Conservation (phyloP, 2,113 vertebrate genomes). For the Percina caprodes region DNA sequence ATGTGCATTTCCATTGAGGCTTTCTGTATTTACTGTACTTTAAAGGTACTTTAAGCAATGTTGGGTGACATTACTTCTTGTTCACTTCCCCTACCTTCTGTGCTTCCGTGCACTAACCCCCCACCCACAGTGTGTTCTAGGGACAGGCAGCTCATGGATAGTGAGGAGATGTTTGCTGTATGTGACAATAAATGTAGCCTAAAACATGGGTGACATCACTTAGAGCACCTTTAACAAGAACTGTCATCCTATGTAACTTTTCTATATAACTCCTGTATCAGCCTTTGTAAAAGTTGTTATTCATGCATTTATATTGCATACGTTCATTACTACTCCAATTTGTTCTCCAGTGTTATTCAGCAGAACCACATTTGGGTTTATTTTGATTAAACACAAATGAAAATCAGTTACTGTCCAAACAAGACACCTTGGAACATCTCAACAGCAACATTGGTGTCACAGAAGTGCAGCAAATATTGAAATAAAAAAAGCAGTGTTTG, state of each 20-base stretch:
- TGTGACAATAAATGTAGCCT: too few species aligned
- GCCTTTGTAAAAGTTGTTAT: neutral
- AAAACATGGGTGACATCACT: too few species aligned
- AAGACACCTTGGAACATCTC: rapidly evolving
- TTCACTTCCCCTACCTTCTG: too few species aligned
- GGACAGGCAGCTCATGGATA: too few species aligned
- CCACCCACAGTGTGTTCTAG: too few species aligned
- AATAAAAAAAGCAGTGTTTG: neutral
- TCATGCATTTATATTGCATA: neutral
- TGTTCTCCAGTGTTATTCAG: neutral
- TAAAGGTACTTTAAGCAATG: too few species aligned
- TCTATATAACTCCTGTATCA: neutral
- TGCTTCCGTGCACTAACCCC: too few species aligned
- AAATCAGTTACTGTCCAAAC: neutral
- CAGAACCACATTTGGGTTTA: neutral
- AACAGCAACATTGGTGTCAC: neutral
- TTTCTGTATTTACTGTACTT: neutral
- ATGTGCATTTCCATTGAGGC: neutral
- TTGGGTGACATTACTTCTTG: too few species aligned
- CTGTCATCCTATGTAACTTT: neutral
- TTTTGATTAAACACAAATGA: neutral
- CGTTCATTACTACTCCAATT: neutral
- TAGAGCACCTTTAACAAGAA: neutral
- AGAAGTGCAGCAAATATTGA: neutral
- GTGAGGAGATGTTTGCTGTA: too few species aligned